Evolutionary conservation across 1,140 invertebrate genomes (phyloP).

Genomic region (Papilio polytes): DNA sequence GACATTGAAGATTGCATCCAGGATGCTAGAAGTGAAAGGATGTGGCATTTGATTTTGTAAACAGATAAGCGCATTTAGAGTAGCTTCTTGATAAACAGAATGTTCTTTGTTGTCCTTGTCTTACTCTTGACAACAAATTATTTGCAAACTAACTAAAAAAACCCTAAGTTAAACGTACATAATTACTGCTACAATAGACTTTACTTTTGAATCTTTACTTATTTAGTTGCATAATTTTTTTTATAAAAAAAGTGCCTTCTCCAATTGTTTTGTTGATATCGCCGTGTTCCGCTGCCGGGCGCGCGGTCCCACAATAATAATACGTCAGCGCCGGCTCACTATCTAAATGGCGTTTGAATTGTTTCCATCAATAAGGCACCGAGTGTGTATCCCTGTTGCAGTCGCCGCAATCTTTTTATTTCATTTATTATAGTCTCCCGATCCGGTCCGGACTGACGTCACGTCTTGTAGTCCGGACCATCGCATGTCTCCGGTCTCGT

Average conservation of each 20-base stretch:
- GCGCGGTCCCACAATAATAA: constrained; percentile 65
- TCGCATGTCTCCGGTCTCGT: background rate
- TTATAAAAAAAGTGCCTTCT: constrained; percentile 46
- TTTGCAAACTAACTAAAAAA: background rate
- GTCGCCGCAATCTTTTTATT: constrained; percentile 57
- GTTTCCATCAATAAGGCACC: constrained; percentile 76
- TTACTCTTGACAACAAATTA: too few species aligned
- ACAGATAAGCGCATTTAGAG: too few species aligned
- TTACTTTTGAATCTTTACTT: background rate
- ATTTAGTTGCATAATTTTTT: too few species aligned
- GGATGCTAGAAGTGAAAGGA: constrained; percentile 35
- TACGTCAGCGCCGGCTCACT: constrained; percentile 71
- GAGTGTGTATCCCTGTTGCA: constrained; percentile 67
- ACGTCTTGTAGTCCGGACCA: background rate
- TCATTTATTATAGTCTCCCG: constrained; percentile 55
- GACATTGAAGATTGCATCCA: constrained; percentile 47
- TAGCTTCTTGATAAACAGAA: too few species aligned
- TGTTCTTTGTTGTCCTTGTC: background rate
- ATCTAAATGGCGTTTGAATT: constrained; percentile 79
- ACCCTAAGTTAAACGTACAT: background rate
- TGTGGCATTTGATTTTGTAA: constrained; percentile 33
- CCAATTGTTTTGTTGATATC: constrained; percentile 42
- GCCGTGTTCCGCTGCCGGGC: background rate
- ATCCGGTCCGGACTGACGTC: background rate
- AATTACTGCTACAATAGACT: background rate